Base-by-base conservation (phyloP, 2,113 vertebrate genomes). In the Istiophorus platypterus region DNA sequence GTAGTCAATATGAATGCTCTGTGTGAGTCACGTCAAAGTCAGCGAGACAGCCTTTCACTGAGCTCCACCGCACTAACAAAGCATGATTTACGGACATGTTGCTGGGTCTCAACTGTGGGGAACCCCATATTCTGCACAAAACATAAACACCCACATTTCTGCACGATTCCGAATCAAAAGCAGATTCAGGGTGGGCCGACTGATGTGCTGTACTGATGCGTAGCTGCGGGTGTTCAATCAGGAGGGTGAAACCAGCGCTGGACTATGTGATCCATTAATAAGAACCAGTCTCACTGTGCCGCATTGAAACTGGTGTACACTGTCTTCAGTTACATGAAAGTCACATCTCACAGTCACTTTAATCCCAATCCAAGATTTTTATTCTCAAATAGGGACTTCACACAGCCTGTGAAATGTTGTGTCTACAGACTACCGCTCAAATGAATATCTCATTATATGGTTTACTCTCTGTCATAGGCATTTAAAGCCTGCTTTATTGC, bases 11-110 rank as follows among this genome's bases (percentile, higher is more conserved):
- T 78, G 81, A 72, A 85, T 89, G 79, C 78, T 88, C 59, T 83
- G 79, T 76, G 76, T 91, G 89, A 90, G 61, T 93, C 91, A 92
- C 77, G 84, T 87, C 75, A 88, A 89, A 79, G 84, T 80, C 81
- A 76, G 81, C 34, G 11, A 27, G 63, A 47, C 72, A 74, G 79
- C 73, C 74, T 88, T 80, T 80, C 66, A 37, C 76, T 75, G 84
- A 85, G 66, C 78, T 86, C 68, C 72, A 59, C 79, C 65, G 54
- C 84, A 83, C 62, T 45, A 49, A 81, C 63, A 78, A 59, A 76
- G 67, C 85, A 49, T 81, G 87, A 85, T 87, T 89, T 85, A 86
- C 80, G 54, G 78, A 78, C 71, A 58, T 76, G 80, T 85, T 87
- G 76, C 81, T 77, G 64, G 72, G 67, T 86, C 81, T 62, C 64